phyloP scores from a whole-genome alignment of 2,797 vertebrate species.

The Echeneis naucrates region DNA sequence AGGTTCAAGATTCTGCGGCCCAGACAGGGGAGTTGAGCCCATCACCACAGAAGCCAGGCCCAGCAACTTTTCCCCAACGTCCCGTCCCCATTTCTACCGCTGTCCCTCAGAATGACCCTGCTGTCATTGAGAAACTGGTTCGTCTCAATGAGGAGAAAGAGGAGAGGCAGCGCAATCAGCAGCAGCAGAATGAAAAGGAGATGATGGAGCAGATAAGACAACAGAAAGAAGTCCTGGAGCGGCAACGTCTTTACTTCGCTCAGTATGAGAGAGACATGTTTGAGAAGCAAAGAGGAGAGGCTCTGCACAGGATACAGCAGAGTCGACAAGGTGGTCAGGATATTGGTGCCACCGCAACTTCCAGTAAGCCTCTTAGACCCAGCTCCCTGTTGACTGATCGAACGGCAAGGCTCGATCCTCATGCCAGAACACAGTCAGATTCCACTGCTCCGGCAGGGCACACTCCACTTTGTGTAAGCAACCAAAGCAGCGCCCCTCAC shows the following conservation, averaged over 20 bases:
- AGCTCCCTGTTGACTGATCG: slow-evolving; percentile 80
- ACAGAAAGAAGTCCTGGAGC: slow-evolving; percentile 90
- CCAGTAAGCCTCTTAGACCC: slow-evolving; percentile 74
- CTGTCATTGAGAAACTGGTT: slow-evolving; percentile 84
- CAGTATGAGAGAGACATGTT: slow-evolving; percentile 84
- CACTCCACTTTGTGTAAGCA: slow-evolving; percentile 16
- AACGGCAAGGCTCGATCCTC: slow-evolving; percentile 63
- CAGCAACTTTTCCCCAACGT: slow-evolving; percentile 4
- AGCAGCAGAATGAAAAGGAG: slow-evolving; percentile 91
- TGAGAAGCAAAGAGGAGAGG: slow-evolving; percentile 86
- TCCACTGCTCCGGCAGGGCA: slow-evolving; percentile 44
- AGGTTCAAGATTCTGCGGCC: slow-evolving; percentile 59
- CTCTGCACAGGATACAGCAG: slow-evolving; percentile 85
- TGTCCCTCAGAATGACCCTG: slow-evolving; percentile 50
- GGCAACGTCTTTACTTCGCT: slow-evolving; percentile 87
- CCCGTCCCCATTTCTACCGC: slow-evolving; percentile 28
- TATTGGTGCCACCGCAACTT: neutral
- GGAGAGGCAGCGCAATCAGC: slow-evolving; percentile 90
- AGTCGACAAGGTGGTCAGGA: slow-evolving; percentile 69
- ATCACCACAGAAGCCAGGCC: slow-evolving; percentile 35
- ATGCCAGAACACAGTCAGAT: slow-evolving; percentile 75
- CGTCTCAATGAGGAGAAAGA: slow-evolving; percentile 92
- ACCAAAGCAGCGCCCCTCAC: slow-evolving; percentile 22
- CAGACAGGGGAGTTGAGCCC: slow-evolving; percentile 54
- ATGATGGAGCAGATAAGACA: slow-evolving; percentile 95